A percentile compares a stretch with the other conserved stretches of the same genome.
These are phyloP conservation scores for Eptesicus fuscus DNA, from an alignment of 2,113 vertebrate species.

Conservation along the genomic window DNA sequence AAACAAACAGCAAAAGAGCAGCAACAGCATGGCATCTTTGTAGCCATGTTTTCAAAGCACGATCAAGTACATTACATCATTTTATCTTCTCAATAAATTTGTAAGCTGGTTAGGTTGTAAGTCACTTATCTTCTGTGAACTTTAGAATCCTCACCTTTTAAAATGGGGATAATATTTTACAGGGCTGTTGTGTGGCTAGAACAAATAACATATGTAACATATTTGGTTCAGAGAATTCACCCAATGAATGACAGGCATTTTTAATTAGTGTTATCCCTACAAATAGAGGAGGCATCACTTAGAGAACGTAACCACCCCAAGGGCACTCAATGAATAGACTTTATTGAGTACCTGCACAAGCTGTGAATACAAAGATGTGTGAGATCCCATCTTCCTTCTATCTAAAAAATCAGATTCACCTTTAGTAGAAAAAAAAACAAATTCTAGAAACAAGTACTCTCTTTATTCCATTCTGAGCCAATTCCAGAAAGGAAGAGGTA, in stretches of 20 bases:
- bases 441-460: neutral
- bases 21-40: neutral
- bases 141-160: constrained; percentile 34
- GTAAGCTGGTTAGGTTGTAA: neutral
- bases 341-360: neutral
- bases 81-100: constrained; percentile 1
- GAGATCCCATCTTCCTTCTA: neutral
- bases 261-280: neutral
- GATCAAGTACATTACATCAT: neutral
- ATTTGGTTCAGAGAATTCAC: neutral
- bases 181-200: neutral
- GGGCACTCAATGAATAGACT: neutral
- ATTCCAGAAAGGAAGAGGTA: neutral
- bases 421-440: neutral
- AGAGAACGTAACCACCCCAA: neutral
- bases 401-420: neutral
- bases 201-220: neutral
- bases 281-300: neutral
- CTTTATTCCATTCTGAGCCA: neutral
- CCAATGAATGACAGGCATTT: neutral
- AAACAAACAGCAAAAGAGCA: neutral
- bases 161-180: neutral
- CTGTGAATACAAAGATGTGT: neutral
- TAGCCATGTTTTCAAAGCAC: neutral
- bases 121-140: neutral